Conservation (phyloP, 2,797 vertebrate species). For the Chanos chanos region DNA sequence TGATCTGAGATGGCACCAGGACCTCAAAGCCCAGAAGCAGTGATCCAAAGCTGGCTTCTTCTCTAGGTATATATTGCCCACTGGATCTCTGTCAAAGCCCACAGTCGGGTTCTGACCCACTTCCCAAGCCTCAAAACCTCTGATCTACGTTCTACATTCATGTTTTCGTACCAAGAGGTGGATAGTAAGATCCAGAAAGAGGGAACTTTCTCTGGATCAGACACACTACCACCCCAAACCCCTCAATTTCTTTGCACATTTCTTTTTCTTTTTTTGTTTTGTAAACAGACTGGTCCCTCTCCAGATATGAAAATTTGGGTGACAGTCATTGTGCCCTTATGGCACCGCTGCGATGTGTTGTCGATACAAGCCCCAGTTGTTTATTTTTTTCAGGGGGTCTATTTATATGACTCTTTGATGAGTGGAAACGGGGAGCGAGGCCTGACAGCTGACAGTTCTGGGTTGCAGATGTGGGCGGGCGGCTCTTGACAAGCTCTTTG, state of each 20-base stretch:
- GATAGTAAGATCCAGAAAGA: too few relatives aligned
- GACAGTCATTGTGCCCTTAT: too few relatives aligned
- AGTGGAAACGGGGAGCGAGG: slow-evolving; percentile 11
- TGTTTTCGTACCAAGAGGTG: too few relatives aligned
- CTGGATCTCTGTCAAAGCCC: slow-evolving; percentile 10
- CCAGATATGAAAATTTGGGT: too few relatives aligned
- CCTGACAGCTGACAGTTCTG: slow-evolving; percentile 43
- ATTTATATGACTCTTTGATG: too few relatives aligned
- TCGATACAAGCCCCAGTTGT: slow-evolving; percentile 4
- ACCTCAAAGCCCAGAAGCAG: slow-evolving; percentile 2
- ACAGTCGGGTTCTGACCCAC: slow-evolving; percentile 22
- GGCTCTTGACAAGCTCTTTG: slow-evolving; percentile 42
- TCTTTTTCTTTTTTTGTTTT: too few relatives aligned
- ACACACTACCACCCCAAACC: too few relatives aligned
- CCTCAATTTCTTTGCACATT: too few relatives aligned
- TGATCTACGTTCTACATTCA: slow-evolving; percentile 18
- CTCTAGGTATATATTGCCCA: slow-evolving; percentile 23
- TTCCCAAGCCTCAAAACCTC: slow-evolving; percentile 23
- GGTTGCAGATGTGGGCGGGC: slow-evolving; percentile 39
- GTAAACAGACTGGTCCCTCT: too few relatives aligned
- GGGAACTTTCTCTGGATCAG: too few relatives aligned
- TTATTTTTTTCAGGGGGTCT: slow-evolving; percentile 23
- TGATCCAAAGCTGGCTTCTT: slow-evolving; percentile 11
- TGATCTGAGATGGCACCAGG: slow-evolving; percentile 6
- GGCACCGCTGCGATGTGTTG: not conserved